These are phyloP conservation scores for Pollenia labialis DNA, from an alignment of 2,888 invertebrate genomes.

Conservation along the genomic window DNA sequence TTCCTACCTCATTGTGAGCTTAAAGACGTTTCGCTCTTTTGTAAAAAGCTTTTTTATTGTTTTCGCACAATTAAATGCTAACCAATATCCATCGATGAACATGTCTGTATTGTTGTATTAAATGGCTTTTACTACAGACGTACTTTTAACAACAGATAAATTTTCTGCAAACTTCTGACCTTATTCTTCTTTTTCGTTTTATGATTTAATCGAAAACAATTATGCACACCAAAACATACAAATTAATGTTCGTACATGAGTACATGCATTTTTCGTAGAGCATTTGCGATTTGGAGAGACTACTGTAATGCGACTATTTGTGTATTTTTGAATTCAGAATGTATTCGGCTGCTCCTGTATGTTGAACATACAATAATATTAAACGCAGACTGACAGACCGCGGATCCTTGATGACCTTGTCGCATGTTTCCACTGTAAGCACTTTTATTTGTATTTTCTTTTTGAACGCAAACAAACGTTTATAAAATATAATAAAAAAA, in stretches of 20 bases:
- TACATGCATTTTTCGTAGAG: not conserved
- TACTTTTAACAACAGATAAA: constrained; percentile 1
- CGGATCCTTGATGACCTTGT: constrained; percentile 46
- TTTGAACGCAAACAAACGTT: not conserved
- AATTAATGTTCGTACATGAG: not conserved
- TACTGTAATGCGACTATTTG: not conserved
- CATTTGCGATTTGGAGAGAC: not conserved
- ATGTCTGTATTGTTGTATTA: constrained; percentile 17
- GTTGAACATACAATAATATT: not conserved
- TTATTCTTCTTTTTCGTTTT: constrained; percentile 31
- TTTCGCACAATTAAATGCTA: not conserved
- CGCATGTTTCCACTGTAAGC: constrained; percentile 38
- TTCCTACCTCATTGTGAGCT: not conserved
- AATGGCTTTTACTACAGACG: constrained; percentile 19
- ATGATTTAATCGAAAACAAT: constrained; percentile 34
- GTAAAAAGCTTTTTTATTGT: constrained; percentile 36
- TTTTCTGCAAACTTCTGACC: constrained; percentile 45
- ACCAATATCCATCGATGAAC: not conserved
- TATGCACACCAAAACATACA: constrained; percentile 49
- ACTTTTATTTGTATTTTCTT: constrained; percentile 18
- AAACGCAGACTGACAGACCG: constrained; percentile 18
- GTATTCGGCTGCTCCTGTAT: not conserved
- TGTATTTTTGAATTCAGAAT: constrained; percentile 7
- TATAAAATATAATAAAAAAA: constrained; percentile 32
- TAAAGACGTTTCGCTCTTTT: not conserved